These are phyloP conservation scores for Cacatua alba DNA, from an alignment of 2,113 vertebrate genomes.

Conservation along the genomic window DNA sequence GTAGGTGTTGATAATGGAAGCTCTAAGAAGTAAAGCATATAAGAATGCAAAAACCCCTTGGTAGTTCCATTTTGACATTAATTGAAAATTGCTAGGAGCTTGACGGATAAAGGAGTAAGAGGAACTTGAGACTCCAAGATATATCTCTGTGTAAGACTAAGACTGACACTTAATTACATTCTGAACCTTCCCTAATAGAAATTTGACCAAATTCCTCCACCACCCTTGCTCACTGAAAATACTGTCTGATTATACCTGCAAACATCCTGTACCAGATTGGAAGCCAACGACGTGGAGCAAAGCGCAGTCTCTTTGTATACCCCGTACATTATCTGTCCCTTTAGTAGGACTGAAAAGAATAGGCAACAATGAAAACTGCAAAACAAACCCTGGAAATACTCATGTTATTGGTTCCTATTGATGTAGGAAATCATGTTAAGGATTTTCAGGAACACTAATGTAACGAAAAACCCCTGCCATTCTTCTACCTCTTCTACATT, in stretches of 20 bases:
- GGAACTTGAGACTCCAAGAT: background rate
- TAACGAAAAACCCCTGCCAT: background rate
- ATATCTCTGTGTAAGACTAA: background rate
- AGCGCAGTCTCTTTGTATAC: background rate
- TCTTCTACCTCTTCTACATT: background rate
- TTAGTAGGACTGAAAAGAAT: background rate
- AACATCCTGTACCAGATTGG: background rate
- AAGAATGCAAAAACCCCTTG: background rate
- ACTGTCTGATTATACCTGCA: background rate
- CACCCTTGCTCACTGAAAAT: background rate
- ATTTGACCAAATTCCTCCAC: background rate
- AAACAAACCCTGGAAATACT: background rate
- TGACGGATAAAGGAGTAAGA: background rate
- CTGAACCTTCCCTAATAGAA: background rate
- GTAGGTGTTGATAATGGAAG: background rate
- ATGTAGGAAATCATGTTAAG: background rate
- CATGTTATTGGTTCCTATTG: background rate
- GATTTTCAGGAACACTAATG: background rate
- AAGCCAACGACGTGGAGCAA: background rate
- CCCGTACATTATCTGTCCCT: fast-evolving
- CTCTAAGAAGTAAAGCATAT: background rate
- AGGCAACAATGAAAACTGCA: background rate
- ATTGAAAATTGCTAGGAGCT: background rate
- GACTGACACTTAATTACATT: background rate
- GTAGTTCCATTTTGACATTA: background rate